Base-by-base conservation (phyloP, 2,888 invertebrate genomes). In the Monoplex corrugatus region DNA sequence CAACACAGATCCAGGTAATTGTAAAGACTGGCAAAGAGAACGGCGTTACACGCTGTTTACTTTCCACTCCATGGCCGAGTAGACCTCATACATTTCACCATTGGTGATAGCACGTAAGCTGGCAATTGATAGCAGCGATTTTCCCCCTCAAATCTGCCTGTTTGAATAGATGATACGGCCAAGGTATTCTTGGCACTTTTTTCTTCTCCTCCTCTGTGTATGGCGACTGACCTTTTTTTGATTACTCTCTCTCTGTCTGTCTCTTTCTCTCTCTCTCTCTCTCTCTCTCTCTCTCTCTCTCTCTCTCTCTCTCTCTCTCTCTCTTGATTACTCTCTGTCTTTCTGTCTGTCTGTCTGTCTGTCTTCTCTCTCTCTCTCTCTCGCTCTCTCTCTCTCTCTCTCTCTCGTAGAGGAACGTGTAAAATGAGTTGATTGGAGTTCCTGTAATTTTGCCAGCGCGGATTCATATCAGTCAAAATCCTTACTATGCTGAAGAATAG, bases 271-370 rank as follows among this genome's bases (percentile, higher is more conserved):
- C 50, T 35, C 75, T 75, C 75, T 75, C 75, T 75, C 75, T 75
- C 75, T 75, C 75, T 75, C 75, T 75, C 75, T 75, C 75, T 75
- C 75, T 75, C 75, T 75, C 75, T 75, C 75, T 75, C 75, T 75
- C 75, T 75, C 75, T 75, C 75, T 75, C 75, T 75, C 75, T 57
- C 40, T 57, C 40, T 86, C 40, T 86, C 40, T 63, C 40, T 63
- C 40, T 63, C 32, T 86, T 28, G 10, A 5, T 57, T 8, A 16
- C 38, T 86, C 38, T 86, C 23, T 50, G 10, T 50, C 50, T 50
- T 19, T 50, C 50, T 50, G 28, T 68, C 16, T 68, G 28, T 28
- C 5, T 68, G 10, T 68, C 3, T 68, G 28, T 68, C 5, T 28
- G 10, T 68, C 16, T 68, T n/a, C n/a, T n/a, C n/a, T n/a, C n/a